Percentiles rank a stretch among this genome's conserved stretches.
Evolutionary conservation across 2,797 vertebrate genomes (phyloP).

Genomic region (Ptychobarbus kaznakovi): DNA sequence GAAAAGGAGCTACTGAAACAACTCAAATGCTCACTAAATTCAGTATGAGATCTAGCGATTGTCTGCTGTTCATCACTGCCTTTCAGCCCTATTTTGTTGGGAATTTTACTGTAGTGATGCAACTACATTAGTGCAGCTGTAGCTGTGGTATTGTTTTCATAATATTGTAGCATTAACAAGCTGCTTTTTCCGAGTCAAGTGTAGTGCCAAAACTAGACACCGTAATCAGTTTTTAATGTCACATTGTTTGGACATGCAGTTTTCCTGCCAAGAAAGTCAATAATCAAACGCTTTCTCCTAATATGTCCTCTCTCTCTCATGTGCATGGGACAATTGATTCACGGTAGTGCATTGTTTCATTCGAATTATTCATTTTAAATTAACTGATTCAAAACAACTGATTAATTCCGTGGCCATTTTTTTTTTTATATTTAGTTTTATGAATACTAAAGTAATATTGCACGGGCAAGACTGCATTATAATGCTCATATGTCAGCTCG

Average conservation of each 20-base stretch:
- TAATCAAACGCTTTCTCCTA: background rate
- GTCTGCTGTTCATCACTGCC: background rate
- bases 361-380: background rate
- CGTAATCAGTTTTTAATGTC: background rate
- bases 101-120: background rate
- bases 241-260: conserved; percentile 5
- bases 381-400: background rate
- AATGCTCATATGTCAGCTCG: background rate
- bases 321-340: background rate
- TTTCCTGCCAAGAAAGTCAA: conserved; percentile 11
- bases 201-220: conserved; percentile 8
- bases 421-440: background rate
- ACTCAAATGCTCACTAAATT: background rate
- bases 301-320: conserved; percentile 11
- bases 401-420: background rate
- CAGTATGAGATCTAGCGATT: background rate
- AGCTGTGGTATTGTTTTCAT: background rate
- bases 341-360: background rate
- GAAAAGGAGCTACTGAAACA: background rate
- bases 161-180: background rate
- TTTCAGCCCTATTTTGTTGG: background rate
- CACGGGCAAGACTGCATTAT: background rate
- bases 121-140: background rate
- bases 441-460: background rate
- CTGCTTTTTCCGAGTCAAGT: background rate